Base-by-base conservation (phyloP, 2,888 invertebrate genomes). In the Drosophila kanekoi region DNA sequence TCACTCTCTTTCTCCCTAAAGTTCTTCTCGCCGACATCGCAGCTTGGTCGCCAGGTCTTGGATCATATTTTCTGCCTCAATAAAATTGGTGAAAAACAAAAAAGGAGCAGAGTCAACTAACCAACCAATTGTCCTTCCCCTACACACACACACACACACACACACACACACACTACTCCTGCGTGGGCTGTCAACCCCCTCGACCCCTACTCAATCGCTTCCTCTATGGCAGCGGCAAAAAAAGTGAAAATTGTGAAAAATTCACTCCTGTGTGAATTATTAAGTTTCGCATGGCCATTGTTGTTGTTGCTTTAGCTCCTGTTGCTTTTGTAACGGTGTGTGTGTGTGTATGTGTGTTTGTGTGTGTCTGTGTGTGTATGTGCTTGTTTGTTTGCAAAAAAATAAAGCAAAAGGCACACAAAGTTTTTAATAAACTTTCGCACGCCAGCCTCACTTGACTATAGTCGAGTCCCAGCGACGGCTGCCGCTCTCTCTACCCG, bases 381-480 rank as follows among this genome's bases (percentile, higher is more conserved):
- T 41, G 63, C 40, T 59, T 73, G 78, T 65, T 66, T 78, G 72
- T 83, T 79, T 87, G 77, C 66, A 56, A 52, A 79, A 67, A 72
- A 68, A 65, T 65, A 76, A 23, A 16, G 78, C 71, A 79, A 87
- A 86, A 82, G 58, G 84, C 74, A 72, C 59, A 80, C 70, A 88
- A 85, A 85, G 74, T 84, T 89, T 85, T 88, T 89, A 89, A 85
- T 85, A 89, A 85, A 89, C 87, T 89, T 88, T 89, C 79, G 89
- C 87, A 86, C 89, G 87, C 87, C 84, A 86, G 81, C 88, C 88
- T 77, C 72, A 78, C 82, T 87, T 72, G 74, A 82, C 86, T 77
- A 57, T 52, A 37, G 53, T 41, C 48, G 71, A 65, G 49, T 44
- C 64, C 35, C 23, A 28, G 57, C 57, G 40, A 52, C 41, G 32